Evolutionary conservation across 1,140 invertebrate species (phyloP), one percentile per base, ranked within the genome.

Genomic region (Drosophila novamexicana): DNA sequence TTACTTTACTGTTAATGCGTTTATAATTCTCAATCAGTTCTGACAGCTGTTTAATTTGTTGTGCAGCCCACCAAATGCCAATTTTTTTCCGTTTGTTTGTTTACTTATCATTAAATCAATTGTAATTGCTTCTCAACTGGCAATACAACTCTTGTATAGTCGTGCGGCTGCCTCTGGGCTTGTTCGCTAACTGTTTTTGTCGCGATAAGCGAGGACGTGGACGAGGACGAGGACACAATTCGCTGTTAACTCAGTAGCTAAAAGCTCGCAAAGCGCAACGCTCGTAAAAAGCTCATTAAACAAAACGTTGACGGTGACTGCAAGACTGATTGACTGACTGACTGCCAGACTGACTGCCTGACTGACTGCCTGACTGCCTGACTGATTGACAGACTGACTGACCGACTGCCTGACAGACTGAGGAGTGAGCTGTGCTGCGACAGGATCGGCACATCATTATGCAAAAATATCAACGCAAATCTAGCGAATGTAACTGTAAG

Each of bases 221-320:
- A 44, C 10, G 18, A 14, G 39, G 37, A n/a, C 6, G 54, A 50
- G 59, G 14, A 56, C 44, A 8, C 14, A 49, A n/a, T 34, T 53
- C n/a, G 50, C 49, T 70, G 47, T 40, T 54, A 14, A 42, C 29
- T 59, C 40, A 54, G 44, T 57, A 58, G 66, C 79, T 74, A 44
- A 49, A 42, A 54, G 67, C 44, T 36, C 57, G 3, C 22, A 29
- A 29, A 29, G 22, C 68, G 67, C 45, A 40, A 50, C 10, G 63
- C 79, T 89, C 79, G 83, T 88, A 83, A 88, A 86, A 86, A 88
- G 84, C 84, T 86, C 79, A 86, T 86, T 88, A 83, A 79, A 69
- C 65, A 83, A 73, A 82, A 86, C 59, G 72, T 70, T 72, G 72
- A 63, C 70, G 81, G 14, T 71, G 77, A 56, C 54, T 50, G 59